Conservation (phyloP, 2,888 invertebrate genomes). For the Pollenia labialis region DNA sequence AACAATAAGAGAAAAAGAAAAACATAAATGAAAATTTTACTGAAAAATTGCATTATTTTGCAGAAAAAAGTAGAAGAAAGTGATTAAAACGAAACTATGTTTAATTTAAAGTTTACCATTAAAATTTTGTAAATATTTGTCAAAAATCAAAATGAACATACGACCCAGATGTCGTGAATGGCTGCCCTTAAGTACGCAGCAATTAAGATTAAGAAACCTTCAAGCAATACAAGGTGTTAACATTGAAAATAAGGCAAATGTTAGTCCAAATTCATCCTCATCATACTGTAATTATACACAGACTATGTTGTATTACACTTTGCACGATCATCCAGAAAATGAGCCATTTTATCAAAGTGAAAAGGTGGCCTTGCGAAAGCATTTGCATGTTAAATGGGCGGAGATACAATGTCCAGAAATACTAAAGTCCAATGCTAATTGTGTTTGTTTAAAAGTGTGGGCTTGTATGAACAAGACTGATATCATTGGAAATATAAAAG, state of each 20-base stretch:
- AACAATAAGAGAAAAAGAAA: constrained; percentile 35
- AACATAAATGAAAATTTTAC: constrained; percentile 58
- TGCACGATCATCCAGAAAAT: constrained; percentile 92
- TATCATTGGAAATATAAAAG: background rate
- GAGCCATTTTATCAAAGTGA: constrained; percentile 94
- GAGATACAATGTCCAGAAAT: constrained; percentile 89
- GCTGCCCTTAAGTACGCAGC: constrained; percentile 91
- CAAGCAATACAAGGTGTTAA: constrained; percentile 90
- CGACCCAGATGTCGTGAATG: constrained; percentile 80
- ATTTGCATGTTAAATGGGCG: constrained; percentile 90
- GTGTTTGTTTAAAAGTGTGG: constrained; percentile 83
- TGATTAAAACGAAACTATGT: constrained; percentile 47
- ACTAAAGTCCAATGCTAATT: constrained; percentile 84
- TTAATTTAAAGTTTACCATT: background rate
- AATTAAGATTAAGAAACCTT: constrained; percentile 91
- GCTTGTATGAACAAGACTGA: constrained; percentile 76
- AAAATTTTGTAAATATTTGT: constrained; percentile 33
- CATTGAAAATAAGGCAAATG: constrained; percentile 80
- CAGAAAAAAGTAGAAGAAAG: constrained; percentile 23
- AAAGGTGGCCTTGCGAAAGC: constrained; percentile 87
- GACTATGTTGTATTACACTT: constrained; percentile 89
- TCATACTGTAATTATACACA: constrained; percentile 79
- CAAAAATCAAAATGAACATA: constrained; percentile 76
- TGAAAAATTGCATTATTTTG: constrained; percentile 43
- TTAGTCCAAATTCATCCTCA: constrained; percentile 17